Base-by-base conservation (phyloP, 2,797 vertebrate species). In the Poeciliopsis presidionis region DNA sequence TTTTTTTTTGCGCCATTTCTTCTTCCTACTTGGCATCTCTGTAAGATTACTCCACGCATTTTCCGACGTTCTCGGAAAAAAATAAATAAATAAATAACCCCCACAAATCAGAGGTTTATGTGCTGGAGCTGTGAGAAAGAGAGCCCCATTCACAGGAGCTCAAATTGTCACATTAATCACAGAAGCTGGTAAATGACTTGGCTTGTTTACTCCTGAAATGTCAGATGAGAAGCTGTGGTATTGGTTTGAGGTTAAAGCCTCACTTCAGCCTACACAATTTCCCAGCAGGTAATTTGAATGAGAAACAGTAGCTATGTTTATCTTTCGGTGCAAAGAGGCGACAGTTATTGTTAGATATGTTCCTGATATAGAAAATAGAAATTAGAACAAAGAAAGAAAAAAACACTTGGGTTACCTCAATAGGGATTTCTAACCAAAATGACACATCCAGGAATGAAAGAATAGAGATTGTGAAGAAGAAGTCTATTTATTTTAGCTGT, bases 221-320 rank as follows among this genome's bases (percentile, higher is more conserved):
- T 78, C 55, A 74, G 67, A 89, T 79, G 67, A 91, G 79, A 90
- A 84, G 75, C 87, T 91, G 92, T 88, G 87, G 91, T 90, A 77
- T 80, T 86, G 82, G 86, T 92, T 92, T 91, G 90, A 92, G 87
- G 89, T 93, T 82, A 84, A 73, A 81, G 78, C 78, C 77, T 87
- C 76, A 75, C 46, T 78, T 72, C 77, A 76, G 46, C 86, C 87
- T 75, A 85, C 88, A 86, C 84, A 81, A 83, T 88, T 94, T 94
- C 91, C 94, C 90, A 90, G 93, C 87, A 94, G 83, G 84, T 89
- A 33, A 93, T 93, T 92, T 91, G 87, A 93, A 93, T 91, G 53
- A 87, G 70, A 88, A 53, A 86, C 43, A 25, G 59, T 57, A 51
- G 77, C 87, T 91, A 61, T 89, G 79, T 87, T 88, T 90, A 89